Evolutionary conservation across 2,113 vertebrate genomes (phyloP).

Genomic region (Varanus komodoensis): DNA sequence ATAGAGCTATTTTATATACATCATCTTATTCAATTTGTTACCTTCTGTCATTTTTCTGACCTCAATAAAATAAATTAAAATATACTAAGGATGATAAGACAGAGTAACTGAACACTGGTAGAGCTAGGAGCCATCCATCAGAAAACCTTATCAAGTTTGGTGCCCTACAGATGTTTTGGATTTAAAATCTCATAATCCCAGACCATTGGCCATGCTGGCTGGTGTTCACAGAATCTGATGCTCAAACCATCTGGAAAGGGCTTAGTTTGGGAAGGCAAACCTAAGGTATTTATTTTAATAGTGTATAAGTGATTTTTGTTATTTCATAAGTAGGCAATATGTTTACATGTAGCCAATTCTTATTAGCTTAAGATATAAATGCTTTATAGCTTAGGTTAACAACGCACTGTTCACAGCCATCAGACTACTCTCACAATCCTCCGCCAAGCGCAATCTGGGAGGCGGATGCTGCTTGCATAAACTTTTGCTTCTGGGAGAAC

Average conservation of each 20-base stretch:
- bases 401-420: neutral
- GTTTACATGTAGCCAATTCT: neutral
- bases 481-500: too few species aligned
- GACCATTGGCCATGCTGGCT: neutral
- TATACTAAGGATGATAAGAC: too few species aligned
- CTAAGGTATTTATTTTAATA: constrained; percentile 18
- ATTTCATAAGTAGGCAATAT: neutral
- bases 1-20: neutral
- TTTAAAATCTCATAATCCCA: neutral
- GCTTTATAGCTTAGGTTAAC: neutral
- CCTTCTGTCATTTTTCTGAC: too few species aligned
- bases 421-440: too few species aligned
- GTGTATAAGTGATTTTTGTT: neutral
- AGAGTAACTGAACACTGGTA: too few species aligned
- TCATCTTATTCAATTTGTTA: too few species aligned
- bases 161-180: neutral
- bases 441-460: too few species aligned
- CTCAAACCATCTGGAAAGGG: neutral
- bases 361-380: neutral
- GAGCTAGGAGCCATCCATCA: too few species aligned
- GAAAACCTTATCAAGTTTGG: too few species aligned
- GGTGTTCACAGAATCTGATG: neutral
- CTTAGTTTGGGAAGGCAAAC: neutral
- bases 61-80: too few species aligned
- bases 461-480: too few species aligned